These are phyloP conservation scores for Cantharis flavilabris DNA, from an alignment of 2,888 invertebrate genomes.

Conservation along the genomic window DNA sequence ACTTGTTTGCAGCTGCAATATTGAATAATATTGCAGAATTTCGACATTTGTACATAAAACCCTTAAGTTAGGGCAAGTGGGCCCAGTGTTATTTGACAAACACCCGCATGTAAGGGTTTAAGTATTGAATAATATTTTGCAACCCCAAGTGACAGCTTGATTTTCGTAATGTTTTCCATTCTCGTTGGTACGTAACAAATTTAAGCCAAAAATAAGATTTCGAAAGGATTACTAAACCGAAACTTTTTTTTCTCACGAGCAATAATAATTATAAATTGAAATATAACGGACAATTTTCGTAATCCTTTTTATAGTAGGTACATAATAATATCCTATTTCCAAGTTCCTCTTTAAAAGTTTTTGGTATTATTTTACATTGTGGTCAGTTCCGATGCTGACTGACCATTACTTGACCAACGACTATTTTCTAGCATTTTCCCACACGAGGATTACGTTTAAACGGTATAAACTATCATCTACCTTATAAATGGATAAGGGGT, in stretches of 20 bases:
- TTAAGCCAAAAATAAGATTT: not conserved
- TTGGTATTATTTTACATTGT: constrained; percentile 23
- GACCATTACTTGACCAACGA: constrained; percentile 29
- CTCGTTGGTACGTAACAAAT: not conserved
- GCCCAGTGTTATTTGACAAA: constrained; percentile 16
- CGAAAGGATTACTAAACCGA: not conserved
- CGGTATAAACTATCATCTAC: constrained; percentile 23
- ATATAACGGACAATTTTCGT: constrained; percentile 14
- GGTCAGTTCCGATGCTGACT: constrained; percentile 29
- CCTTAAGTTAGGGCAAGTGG: not conserved
- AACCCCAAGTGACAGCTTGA: constrained; percentile 9
- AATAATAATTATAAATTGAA: not conserved
- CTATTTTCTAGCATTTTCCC: constrained; percentile 29
- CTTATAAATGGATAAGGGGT: constrained; percentile 22
- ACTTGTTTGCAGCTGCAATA: constrained; percentile 19
- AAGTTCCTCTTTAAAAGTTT: constrained; percentile 10
- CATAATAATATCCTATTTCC: constrained; percentile 29
- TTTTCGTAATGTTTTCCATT: not conserved
- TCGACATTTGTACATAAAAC: not conserved
- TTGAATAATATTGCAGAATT: constrained; percentile 19
- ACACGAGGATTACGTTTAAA: constrained; percentile 34
- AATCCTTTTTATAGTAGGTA: constrained; percentile 20
- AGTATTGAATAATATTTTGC: constrained; percentile 9
- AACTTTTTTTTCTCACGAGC: not conserved
- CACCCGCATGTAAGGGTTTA: constrained; percentile 26